Conservation (phyloP, 1,140 invertebrate genomes). For the Panagrolaimus sp. region DNA sequence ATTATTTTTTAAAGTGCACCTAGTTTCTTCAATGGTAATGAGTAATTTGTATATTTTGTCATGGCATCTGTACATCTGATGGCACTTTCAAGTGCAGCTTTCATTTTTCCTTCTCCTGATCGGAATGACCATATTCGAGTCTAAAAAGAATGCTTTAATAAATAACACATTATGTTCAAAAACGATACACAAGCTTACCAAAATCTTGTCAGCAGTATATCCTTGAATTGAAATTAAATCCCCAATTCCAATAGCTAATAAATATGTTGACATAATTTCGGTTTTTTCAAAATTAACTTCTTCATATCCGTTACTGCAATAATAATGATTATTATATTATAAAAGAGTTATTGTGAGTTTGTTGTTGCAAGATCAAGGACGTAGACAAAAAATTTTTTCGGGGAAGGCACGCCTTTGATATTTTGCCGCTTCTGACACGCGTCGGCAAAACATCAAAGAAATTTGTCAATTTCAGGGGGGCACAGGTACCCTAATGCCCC, state of each 20-base stretch:
- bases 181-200: no score
- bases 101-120: background rate
- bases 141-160: no score
- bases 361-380: no score
- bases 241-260: conserved; percentile 4
- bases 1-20: background rate
- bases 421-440: no score
- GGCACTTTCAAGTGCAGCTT: background rate
- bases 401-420: no score
- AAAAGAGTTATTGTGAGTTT: no score
- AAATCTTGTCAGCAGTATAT: background rate
- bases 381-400: no score
- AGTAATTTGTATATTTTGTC: conserved; percentile 69
- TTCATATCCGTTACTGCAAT: conserved; percentile 6
- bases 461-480: no score
- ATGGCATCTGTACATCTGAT: conserved; percentile 71
- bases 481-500: no score
- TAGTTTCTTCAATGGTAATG: conserved; percentile 66
- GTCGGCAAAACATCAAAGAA: no score
- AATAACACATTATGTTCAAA: no score
- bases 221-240: background rate
- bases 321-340: background rate
- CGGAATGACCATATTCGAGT: conserved; percentile 5
- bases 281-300: background rate
- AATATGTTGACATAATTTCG: background rate